Evolutionary conservation across 2,113 vertebrate species (phyloP).

Genomic region (Numida meleagris): DNA sequence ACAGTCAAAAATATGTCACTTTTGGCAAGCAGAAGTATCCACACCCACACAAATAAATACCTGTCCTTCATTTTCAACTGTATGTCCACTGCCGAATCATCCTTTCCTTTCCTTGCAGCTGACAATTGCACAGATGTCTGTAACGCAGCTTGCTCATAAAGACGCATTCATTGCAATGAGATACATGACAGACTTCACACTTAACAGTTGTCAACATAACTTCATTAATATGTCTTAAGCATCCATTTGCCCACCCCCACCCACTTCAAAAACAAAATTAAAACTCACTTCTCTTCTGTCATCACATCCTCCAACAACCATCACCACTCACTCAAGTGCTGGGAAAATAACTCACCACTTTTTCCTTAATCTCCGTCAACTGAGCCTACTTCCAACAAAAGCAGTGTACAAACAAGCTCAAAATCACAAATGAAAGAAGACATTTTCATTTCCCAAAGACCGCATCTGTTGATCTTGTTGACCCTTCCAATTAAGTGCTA

Average conservation of each 20-base stretch:
- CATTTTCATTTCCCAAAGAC: slow-evolving; percentile 30
- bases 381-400: slow-evolving; percentile 31
- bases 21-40: neutral
- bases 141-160: slow-evolving; percentile 12
- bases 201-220: slow-evolving; percentile 60
- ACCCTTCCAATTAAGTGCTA: slow-evolving; percentile 24
- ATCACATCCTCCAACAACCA: slow-evolving; percentile 37
- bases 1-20: neutral
- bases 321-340: slow-evolving; percentile 46
- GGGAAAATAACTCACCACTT: neutral
- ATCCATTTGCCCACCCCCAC: slow-evolving; percentile 10
- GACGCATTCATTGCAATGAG: slow-evolving; percentile 33
- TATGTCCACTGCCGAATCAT: slow-evolving; percentile 3
- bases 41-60: neutral
- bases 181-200: slow-evolving; percentile 65
- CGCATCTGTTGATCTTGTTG: slow-evolving; percentile 39
- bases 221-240: slow-evolving; percentile 60
- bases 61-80: slow-evolving; percentile 23
- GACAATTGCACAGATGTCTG: slow-evolving; percentile 57
- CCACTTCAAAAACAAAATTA: slow-evolving; percentile 47
- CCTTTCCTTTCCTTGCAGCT: slow-evolving; percentile 38
- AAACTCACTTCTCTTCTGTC: slow-evolving; percentile 31
- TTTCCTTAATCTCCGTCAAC: slow-evolving; percentile 12
- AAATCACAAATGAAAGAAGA: slow-evolving; percentile 22
- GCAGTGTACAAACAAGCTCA: slow-evolving; percentile 4